Evolutionary conservation across 2,888 invertebrate species (phyloP), one percentile per base, ranked within the genome.

Genomic region (Phlogophora meticulosa): DNA sequence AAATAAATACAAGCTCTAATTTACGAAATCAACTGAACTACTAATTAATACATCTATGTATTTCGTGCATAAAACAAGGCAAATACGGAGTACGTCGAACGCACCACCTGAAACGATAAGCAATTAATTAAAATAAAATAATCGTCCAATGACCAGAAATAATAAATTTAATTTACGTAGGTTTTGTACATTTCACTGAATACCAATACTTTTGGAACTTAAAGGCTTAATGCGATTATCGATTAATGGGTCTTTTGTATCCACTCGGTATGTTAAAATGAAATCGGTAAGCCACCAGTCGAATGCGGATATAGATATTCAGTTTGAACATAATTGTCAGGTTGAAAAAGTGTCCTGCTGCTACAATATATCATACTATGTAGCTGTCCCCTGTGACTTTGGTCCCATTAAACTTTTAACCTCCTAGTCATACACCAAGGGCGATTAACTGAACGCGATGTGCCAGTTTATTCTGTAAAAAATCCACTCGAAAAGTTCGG

Each of bases 71-170:
- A 89, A 83, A 94, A 88, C 60, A 94, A 86, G 28, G 94, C 93
- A 56, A 93, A 93, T 9, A 94, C 92, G 5, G 94, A 94, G 68
- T 94, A 94, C 2, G 93, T 93, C 59, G 85, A 83, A 71, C 92
- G 87, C 61, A 93, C 76, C 55, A 94, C 93, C 94, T 94, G 92
- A 70, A 92, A 93, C 24, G 32, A 68, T 63, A 80, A 77, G 34
- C 42, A 51, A 76, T 71, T 63, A 72, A 72, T 74, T 69, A 66
- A 73, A 70, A 56, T 72, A 71, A 74, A 71, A 74, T 73, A 46
- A 71, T 67, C 71, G 42, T 68, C 48, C 72, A 70, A 56, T 68
- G 66, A 74, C 73, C 70, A 62, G 75, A 75, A 75, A 76, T 69
- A 76, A 72, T 71, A 62, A 70, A 77, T 68, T 67, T 60, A 75